Evolutionary conservation across 2,888 invertebrate genomes (phyloP).

Genomic region (Drosophila rubida): DNA sequence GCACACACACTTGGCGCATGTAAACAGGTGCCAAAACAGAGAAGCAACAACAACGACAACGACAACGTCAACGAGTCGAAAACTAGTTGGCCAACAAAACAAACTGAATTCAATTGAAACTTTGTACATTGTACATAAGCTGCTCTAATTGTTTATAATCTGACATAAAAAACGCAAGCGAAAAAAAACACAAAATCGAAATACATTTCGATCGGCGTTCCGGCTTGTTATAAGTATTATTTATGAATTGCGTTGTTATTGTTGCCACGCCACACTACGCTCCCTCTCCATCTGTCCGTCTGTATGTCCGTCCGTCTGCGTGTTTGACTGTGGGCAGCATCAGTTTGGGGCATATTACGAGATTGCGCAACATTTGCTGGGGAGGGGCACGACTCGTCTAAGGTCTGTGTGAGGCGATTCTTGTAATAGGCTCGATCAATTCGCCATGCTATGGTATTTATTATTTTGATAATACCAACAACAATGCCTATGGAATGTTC

Average conservation of each 20-base stretch:
- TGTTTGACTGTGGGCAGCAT: neutral
- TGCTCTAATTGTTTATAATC: constrained; percentile 73
- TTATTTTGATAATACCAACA: neutral
- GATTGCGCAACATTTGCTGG: constrained; percentile 9
- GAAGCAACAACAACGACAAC: constrained; percentile 36
- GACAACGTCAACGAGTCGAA: constrained; percentile 33
- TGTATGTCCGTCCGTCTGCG: no score
- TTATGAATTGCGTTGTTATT: constrained; percentile 36
- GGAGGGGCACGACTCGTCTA: neutral
- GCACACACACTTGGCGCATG: constrained; percentile 38
- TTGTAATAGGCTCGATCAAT: constrained; percentile 12
- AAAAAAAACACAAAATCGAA: neutral
- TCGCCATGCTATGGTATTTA: constrained; percentile 3
- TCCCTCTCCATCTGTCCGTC: neutral
- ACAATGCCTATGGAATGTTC: neutral
- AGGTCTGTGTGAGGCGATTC: neutral
- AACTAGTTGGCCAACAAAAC: constrained; percentile 51
- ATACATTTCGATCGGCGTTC: constrained; percentile 31
- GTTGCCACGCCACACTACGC: neutral
- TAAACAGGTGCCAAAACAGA: constrained; percentile 67
- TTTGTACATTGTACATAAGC: constrained; percentile 45
- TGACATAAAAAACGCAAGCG: constrained; percentile 21
- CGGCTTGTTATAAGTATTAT: constrained; percentile 24
- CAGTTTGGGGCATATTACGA: constrained; percentile 6
- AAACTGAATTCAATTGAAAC: constrained; percentile 43